phyloP scores from a whole-genome alignment of 2,888 invertebrate species.

The Esperia sulphurella region DNA sequence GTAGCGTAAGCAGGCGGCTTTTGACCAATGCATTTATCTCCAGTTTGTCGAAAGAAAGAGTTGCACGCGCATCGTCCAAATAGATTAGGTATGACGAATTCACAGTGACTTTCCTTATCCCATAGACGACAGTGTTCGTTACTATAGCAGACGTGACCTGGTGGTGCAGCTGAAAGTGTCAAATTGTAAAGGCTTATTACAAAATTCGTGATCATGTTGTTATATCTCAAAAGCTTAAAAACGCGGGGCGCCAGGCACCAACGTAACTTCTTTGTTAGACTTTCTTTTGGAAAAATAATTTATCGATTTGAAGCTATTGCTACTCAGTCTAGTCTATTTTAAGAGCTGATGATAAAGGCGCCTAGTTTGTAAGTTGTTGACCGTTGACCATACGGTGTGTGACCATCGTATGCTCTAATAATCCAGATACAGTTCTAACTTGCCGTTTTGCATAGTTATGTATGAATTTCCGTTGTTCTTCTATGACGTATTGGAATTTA shows the following conservation, averaged over 20 bases:
- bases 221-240: neutral
- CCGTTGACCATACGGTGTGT: slow-evolving; percentile 37
- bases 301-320: too few relatives aligned
- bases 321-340: too few relatives aligned
- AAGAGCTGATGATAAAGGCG: too few relatives aligned
- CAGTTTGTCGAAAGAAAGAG: slow-evolving; percentile 81
- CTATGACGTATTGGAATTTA: neutral
- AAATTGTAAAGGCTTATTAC: neutral
- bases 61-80: slow-evolving; percentile 93
- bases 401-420: slow-evolving; percentile 55
- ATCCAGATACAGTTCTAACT: slow-evolving; percentile 43
- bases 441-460: slow-evolving; percentile 18
- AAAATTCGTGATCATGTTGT: neutral
- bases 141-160: slow-evolving; percentile 93
- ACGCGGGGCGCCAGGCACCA: too few relatives aligned
- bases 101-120: slow-evolving; percentile 91
- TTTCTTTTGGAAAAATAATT: slow-evolving; percentile 10
- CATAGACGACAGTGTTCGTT: slow-evolving; percentile 93
- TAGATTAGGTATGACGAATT: slow-evolving; percentile 92
- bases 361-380: slow-evolving; percentile 10
- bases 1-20: slow-evolving; percentile 49
- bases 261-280: too few relatives aligned
- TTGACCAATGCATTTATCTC: slow-evolving; percentile 80
- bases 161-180: slow-evolving; percentile 84
- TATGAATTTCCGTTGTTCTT: slow-evolving; percentile 12